These are phyloP conservation scores for Dolichopus griseipennis DNA, from an alignment of 2,888 invertebrate genomes.

Conservation along the genomic window DNA sequence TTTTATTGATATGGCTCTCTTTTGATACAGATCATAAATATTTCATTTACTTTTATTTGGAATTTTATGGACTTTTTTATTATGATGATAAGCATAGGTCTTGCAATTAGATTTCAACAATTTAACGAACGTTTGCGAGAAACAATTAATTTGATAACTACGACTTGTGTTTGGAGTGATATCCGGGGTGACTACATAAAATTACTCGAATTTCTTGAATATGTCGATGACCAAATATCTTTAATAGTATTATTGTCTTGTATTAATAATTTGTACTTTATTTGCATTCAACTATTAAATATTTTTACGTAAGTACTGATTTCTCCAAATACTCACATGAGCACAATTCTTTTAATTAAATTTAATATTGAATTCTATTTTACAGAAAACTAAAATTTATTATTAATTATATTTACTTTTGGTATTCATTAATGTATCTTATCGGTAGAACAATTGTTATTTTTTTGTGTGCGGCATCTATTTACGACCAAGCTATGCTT, in stretches of 20 bases:
- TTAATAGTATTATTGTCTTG: conserved; percentile 53
- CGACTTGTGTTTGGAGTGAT: conserved; percentile 53
- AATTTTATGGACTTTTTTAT: conserved; percentile 58
- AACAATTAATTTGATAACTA: background rate
- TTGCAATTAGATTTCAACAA: conserved; percentile 51
- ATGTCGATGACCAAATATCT: conserved; percentile 50
- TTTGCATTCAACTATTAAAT: conserved; percentile 57
- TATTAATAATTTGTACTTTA: conserved; percentile 57
- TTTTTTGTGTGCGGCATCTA: conserved; percentile 43
- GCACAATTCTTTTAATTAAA: too few relatives aligned
- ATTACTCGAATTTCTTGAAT: conserved; percentile 50
- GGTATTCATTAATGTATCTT: conserved; percentile 44
- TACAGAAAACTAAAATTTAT: conserved; percentile 23
- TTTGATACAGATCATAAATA: background rate
- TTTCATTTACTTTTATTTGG: conserved; percentile 40
- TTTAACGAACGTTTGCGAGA: conserved; percentile 43
- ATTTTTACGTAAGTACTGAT: conserved; percentile 14
- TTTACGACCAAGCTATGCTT: conserved; percentile 43
- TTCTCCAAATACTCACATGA: too few relatives aligned
- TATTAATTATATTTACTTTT: conserved; percentile 41
- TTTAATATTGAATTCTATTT: background rate
- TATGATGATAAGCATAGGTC: conserved; percentile 54
- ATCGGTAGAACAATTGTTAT: conserved; percentile 42
- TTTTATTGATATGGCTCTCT: too few relatives aligned
- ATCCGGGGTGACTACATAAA: conserved; percentile 54